phyloP scores from a whole-genome alignment of 1,140 invertebrate species.

The Aphelenchoides besseyi region DNA sequence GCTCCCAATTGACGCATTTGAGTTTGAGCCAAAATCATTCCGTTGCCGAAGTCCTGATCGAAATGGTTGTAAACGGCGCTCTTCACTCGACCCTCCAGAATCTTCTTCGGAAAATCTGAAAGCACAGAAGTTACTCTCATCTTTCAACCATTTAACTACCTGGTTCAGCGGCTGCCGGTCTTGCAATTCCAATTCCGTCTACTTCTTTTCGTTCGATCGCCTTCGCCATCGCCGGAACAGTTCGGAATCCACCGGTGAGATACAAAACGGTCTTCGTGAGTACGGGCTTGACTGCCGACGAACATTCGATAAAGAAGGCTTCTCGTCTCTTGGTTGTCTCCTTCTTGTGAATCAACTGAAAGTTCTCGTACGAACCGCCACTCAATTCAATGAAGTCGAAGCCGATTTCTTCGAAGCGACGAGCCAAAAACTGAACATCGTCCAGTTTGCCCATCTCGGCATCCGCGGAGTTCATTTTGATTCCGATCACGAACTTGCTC shows the following conservation, averaged over 20 bases:
- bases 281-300: conserved; percentile 25
- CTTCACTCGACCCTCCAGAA: conserved; percentile 16
- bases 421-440: background rate
- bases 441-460: background rate
- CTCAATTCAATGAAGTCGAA: conserved; percentile 32
- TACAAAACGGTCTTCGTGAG: conserved; percentile 19
- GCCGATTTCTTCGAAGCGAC: conserved; percentile 4
- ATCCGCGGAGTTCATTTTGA: conserved; percentile 33
- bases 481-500: conserved; percentile 43
- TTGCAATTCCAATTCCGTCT: conserved; percentile 31
- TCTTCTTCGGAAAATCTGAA: conserved; percentile 26
- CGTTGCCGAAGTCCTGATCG: conserved; percentile 24
- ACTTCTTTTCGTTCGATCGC: conserved; percentile 25
- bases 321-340: conserved; percentile 29
- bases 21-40: background rate
- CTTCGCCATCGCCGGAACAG: conserved; percentile 21
- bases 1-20: conserved; percentile 26
- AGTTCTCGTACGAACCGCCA: conserved; percentile 24
- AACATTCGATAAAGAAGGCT: conserved; percentile 31
- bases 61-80: conserved; percentile 20
- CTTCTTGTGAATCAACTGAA: conserved; percentile 15
- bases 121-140: background rate
- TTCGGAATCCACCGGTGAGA: conserved; percentile 32
- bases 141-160: conserved; percentile 1
- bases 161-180: conserved; percentile 24